A percentile compares a stretch with the other conserved stretches of the same genome.
Evolutionary conservation across 2,888 invertebrate genomes (phyloP).

Genomic region (Phorcus lineatus): DNA sequence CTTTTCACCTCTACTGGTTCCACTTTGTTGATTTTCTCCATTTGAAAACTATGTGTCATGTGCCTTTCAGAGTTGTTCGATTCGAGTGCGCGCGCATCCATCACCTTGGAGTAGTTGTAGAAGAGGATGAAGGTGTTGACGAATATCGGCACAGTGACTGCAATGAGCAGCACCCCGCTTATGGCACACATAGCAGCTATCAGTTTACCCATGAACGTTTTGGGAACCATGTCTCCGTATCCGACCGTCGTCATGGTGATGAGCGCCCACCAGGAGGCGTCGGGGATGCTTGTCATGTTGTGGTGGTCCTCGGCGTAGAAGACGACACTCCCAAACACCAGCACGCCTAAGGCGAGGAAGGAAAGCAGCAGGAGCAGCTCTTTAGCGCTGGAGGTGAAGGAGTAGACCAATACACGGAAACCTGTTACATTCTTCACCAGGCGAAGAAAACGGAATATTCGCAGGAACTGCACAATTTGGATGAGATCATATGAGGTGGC

Average conservation of each 20-base stretch:
- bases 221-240: conserved; percentile 62
- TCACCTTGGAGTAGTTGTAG: conserved; percentile 32
- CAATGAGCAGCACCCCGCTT: conserved; percentile 55
- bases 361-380: conserved; percentile 33
- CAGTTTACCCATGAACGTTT: conserved; percentile 46
- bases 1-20: no score
- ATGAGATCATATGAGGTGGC: conserved; percentile 52
- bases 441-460: conserved; percentile 60
- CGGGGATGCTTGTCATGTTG: conserved; percentile 56
- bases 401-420: conserved; percentile 62
- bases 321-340: conserved; percentile 15
- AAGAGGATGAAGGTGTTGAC: conserved; percentile 65
- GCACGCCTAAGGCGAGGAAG: conserved; percentile 27
- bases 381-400: conserved; percentile 54
- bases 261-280: conserved; percentile 58
- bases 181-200: conserved; percentile 54
- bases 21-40: no score
- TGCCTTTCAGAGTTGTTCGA: neutral
- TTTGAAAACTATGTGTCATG: no score
- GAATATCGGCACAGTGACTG: conserved; percentile 62
- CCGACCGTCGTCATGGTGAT: conserved; percentile 65
- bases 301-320: conserved; percentile 54
- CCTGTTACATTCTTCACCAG: conserved; percentile 60
- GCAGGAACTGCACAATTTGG: conserved; percentile 56
- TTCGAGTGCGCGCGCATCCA: neutral